These are phyloP conservation scores for Lindbergichthys nudifrons DNA, from an alignment of 2,797 vertebrate genomes.

Conservation along the genomic window DNA sequence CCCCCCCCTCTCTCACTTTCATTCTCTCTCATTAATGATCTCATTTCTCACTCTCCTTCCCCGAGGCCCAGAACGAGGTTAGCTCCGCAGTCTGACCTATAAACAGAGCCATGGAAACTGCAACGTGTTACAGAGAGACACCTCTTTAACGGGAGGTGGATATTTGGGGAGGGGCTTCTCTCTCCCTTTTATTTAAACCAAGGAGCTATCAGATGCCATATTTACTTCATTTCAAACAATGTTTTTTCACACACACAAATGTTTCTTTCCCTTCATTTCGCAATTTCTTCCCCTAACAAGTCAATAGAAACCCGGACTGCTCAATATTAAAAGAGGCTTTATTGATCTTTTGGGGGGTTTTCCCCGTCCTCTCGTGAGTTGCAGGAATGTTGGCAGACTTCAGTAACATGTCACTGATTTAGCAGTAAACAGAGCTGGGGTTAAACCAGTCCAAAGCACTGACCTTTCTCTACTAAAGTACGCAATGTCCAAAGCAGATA, in stretches of 20 bases:
- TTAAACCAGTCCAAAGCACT: constrained; percentile 35
- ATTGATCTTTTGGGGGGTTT: no score
- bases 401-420: background rate
- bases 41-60: constrained; percentile 79
- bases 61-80: constrained; percentile 76
- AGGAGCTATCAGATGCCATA: constrained; percentile 54
- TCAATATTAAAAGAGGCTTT: background rate
- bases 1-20: constrained; percentile 59
- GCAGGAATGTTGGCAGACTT: background rate
- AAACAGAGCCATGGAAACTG: constrained; percentile 80
- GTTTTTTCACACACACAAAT: constrained; percentile 37
- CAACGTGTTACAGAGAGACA: constrained; percentile 61
- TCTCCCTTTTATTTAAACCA: constrained; percentile 67
- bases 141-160: constrained; percentile 52
- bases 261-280: background rate
- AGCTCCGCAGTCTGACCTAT: constrained; percentile 76
- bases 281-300: background rate
- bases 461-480: constrained; percentile 18
- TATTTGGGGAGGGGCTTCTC: background rate
- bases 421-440: constrained; percentile 35
- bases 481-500: background rate
- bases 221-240: constrained; percentile 57
- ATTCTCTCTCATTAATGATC: constrained; percentile 81
- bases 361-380: no score
- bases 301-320: constrained; percentile 32